phyloP scores from a whole-genome alignment of 2,888 invertebrate genomes.

The Coenonympha arcania region DNA sequence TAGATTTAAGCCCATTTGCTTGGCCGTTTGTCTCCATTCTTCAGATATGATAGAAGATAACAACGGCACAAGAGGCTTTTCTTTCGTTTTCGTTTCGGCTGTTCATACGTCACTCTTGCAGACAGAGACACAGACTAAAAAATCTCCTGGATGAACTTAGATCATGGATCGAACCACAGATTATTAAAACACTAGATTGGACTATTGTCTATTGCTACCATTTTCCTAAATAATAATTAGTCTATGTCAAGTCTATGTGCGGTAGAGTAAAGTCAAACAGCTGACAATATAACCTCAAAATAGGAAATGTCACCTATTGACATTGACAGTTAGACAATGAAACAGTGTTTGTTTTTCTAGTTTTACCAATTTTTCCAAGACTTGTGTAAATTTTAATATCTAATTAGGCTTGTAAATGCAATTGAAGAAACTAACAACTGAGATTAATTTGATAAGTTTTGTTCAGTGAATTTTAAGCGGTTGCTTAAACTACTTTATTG shows the following conservation, averaged over 20 bases:
- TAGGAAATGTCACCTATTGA: too few relatives aligned
- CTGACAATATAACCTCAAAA: too few relatives aligned
- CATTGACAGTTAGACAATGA: neutral
- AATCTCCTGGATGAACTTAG: constrained; percentile 9
- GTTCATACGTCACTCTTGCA: constrained; percentile 71
- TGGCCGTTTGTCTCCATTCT: constrained; percentile 76
- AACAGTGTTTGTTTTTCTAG: neutral
- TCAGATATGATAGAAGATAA: constrained; percentile 71
- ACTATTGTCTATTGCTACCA: too few relatives aligned
- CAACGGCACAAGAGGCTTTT: constrained; percentile 74
- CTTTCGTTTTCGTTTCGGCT: constrained; percentile 70
- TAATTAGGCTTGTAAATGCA: neutral
- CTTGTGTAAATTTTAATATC: neutral
- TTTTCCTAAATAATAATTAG: too few relatives aligned
- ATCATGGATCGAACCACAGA: too few relatives aligned
- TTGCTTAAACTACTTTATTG: neutral
- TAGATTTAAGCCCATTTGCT: constrained; percentile 73
- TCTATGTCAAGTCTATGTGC: too few relatives aligned
- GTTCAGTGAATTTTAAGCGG: neutral
- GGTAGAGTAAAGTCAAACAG: too few relatives aligned
- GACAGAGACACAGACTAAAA: constrained; percentile 33
- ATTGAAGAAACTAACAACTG: neutral
- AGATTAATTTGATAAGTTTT: neutral
- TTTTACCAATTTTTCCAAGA: neutral
- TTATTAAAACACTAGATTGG: too few relatives aligned